phyloP scores from a whole-genome alignment of 2,888 invertebrate genomes.

The Uloborus plumipes region DNA sequence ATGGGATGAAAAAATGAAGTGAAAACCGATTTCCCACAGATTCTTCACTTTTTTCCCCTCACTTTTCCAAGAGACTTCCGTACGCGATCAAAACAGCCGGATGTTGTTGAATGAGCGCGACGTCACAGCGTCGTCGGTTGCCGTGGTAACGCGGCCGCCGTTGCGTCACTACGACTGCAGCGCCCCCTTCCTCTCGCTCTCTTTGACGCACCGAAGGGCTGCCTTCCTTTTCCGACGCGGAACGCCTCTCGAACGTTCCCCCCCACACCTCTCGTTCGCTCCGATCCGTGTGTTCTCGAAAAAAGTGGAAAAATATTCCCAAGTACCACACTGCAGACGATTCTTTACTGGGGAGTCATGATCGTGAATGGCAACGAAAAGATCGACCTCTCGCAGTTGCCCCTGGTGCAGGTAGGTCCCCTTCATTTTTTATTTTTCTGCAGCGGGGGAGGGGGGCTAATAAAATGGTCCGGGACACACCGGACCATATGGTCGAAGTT shows the following conservation, averaged over 20 bases:
- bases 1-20: background rate
- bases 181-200: constrained; percentile 1
- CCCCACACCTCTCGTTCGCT: background rate
- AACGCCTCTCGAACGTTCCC: constrained; percentile 55
- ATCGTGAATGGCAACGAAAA: constrained; percentile 44
- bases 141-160: constrained; percentile 37
- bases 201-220: constrained; percentile 12
- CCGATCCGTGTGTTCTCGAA: background rate
- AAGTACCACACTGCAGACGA: background rate
- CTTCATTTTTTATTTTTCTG: no score
- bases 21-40: background rate
- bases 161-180: constrained; percentile 47
- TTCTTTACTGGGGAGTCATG: constrained; percentile 28
- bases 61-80: no score
- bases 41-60: no score
- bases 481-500: no score
- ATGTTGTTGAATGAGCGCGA: constrained; percentile 56
- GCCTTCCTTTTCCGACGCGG: constrained; percentile 52
- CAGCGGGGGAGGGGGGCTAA: no score
- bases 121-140: constrained; percentile 37
- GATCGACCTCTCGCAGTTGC: constrained; percentile 53
- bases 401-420: constrained; percentile 53
- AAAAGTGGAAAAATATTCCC: background rate
- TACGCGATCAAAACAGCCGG: background rate
- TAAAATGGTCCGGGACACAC: no score